Evolutionary conservation across 2,888 invertebrate species (phyloP), one percentile per base, ranked within the genome.

Genomic region (Leptopilina drosophilae): DNA sequence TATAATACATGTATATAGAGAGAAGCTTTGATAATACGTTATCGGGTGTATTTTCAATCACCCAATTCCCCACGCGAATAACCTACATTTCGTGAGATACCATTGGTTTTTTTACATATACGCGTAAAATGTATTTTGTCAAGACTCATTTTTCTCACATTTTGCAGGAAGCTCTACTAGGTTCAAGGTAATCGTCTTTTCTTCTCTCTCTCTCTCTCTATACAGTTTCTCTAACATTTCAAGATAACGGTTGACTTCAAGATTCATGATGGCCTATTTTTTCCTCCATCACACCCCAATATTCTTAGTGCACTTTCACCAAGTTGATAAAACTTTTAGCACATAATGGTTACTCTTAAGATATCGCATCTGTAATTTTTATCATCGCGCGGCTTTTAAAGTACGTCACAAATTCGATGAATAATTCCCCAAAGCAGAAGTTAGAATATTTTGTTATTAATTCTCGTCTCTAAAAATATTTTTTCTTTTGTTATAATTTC

Each of bases 231-330:
- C 73, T 33, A 73, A 40, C 73, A 73, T 56, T 33, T 56, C n/a
- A 73, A 73, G 73, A 73, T 73, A 73, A 73, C 73, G 73, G 33
- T 53, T n/a, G 26, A 56, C 73, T 9, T 26, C 56, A 40, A 73
- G 73, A 73, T 56, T n/a, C 73, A 49, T 73, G 11, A n/a, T 73
- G 56, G 73, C 73, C 73, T 40, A 73, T 73, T 73, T 73, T 73
- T 33, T 56, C 33, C 15, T 8, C n/a, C 9, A 73, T 73, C 56
- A 11, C 7, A 42, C 42, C 15, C 49, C 9, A 11, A 49, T 49
- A 49, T 56, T 56, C 56, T 40, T 33, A n/a, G 6, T 11, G 12
- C 9, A 73, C 56, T 73, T 73, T 56, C 56, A 56, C 33, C 73
- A 33, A 56, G n/a, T 73, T 73, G 56, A n/a, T 73, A 56, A 49